A percentile compares a stretch with the other conserved stretches of the same genome.
phyloP scores from a whole-genome alignment of 1,140 invertebrate genomes.

The Stegodyphus mimosarum region DNA sequence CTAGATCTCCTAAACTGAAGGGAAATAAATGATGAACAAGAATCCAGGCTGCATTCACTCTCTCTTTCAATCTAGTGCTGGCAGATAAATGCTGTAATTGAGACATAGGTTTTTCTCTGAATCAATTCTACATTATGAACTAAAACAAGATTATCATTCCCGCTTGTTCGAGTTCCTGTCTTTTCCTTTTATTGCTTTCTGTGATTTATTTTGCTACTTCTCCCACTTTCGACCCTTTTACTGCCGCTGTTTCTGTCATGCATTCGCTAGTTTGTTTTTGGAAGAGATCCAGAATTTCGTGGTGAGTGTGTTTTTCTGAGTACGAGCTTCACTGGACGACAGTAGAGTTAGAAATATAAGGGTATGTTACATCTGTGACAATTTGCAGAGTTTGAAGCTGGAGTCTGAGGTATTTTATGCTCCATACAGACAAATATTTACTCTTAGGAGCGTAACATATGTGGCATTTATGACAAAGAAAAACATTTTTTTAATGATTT shows the following conservation, averaged over 20 bases:
- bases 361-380: too few species aligned
- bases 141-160: conserved; percentile 23
- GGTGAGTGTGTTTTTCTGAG: too few species aligned
- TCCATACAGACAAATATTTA: too few species aligned
- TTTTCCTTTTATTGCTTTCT: conserved; percentile 17
- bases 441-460: too few species aligned
- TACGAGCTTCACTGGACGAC: too few species aligned
- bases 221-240: background rate
- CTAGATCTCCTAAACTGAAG: background rate
- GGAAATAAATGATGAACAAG: background rate
- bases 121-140: conserved; percentile 19
- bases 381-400: too few species aligned
- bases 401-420: too few species aligned
- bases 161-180: background rate
- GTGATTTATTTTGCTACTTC: too few species aligned
- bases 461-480: too few species aligned
- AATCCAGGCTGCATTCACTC: background rate
- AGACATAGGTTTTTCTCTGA: conserved; percentile 6
- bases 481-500: too few species aligned
- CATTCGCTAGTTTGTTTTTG: background rate
- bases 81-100: conserved; percentile 1
- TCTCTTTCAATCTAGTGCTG: background rate
- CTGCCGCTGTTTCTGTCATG: background rate
- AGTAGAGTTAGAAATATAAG: too few species aligned
- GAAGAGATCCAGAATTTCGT: background rate